Base-by-base conservation (phyloP, 2,113 vertebrate species). In the Micronisus gabar region DNA sequence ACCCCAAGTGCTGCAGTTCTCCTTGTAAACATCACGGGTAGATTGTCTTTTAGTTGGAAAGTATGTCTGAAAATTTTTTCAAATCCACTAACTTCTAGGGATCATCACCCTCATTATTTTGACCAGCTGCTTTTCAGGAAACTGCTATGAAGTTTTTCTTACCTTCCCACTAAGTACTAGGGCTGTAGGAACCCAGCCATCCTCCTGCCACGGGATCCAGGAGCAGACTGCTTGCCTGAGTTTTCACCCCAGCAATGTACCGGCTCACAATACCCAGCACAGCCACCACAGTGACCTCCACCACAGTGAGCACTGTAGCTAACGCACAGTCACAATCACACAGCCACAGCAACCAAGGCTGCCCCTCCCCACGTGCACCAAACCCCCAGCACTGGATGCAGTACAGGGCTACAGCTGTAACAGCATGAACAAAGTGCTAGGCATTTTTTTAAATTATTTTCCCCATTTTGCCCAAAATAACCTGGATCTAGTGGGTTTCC, bases 161-260 rank as follows among this genome's bases (percentile, higher is more conserved):
- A 23, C 22, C 36, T 78, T 80, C 25, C 45, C 26, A 56, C 34
- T 5, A 2, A 27, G 58, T 21, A 66, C 7, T 10, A 52, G 40
- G 47, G 34, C 62, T 40, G 34, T 7, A 56, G 67, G 30, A 75
- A 25, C 11, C 5, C 82, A 38, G 56, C 10, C 21, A 19, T 6
- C 22, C 36, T 71, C 61, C 72, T 18, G 29, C 47, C 6, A 3
- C 1, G 1, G 38, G 8, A 22, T 21, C 34, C 56, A 65, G 59
- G 36, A 29, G 45, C 11, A 0, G 29, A 38, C 29, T 56, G 47
- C 58, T 67, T 27, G 22, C 53, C 38, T 7, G 3, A 5, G 21
- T 2, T 21, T 36, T 29, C 26, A 21, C 8, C 25, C 4, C 83
- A 6, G 21, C 0, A 1, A 4, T 5, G 40, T 13, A 45, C 43